Base-by-base conservation (phyloP, 2,888 invertebrate species). In the Drosophila hamatofila region DNA sequence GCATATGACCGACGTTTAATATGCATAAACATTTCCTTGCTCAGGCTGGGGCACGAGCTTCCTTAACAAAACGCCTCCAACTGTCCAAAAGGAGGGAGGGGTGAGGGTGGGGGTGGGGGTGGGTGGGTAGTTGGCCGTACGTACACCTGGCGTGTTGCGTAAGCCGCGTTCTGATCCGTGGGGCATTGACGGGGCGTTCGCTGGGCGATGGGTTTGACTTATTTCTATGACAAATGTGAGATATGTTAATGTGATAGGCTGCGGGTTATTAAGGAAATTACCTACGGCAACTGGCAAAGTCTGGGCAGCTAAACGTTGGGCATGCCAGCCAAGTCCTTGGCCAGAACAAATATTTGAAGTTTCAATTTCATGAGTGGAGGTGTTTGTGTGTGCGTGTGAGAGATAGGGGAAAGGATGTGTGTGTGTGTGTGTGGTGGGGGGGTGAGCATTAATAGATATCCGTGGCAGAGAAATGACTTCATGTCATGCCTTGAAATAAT, bases 401-500 rank as follows among this genome's bases (percentile, higher is more conserved):
- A 9, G 30, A 25, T 18, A 14, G 49, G 4, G 44, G 2, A 35
- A 35, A 14, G 35, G 14, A 4, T 0, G 25, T 27, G 56, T 66
- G 35, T 33, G 54, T 39, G 59, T 33, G 14, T 3, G n/a, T n/a
- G 56, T 66, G 33, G 55, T 41, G 60, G 33, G 55, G 27, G 60
- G 46, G 58, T 49, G 54, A 39, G 61, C 79, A 74, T 72, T 80
- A 86, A 83, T 83, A 75, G 78, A 72, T 82, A 88, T 75, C 65
- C 61, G 67, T 78, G 81, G 46, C 70, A 72, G 80, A 86, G 81
- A 87, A 91, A 91, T 90, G 90, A 87, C 85, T 91, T 88, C 89
- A 91, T 91, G 91, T 91, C 92, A 92, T 91, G 92, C 88, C 88
- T 90, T 84, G 75, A 86, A 82, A 91, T 92, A 91, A 92, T 92